A percentile compares a stretch with the other conserved stretches of the same genome.
phyloP scores from a whole-genome alignment of 2,113 vertebrate species.

The Scomber scombrus region DNA sequence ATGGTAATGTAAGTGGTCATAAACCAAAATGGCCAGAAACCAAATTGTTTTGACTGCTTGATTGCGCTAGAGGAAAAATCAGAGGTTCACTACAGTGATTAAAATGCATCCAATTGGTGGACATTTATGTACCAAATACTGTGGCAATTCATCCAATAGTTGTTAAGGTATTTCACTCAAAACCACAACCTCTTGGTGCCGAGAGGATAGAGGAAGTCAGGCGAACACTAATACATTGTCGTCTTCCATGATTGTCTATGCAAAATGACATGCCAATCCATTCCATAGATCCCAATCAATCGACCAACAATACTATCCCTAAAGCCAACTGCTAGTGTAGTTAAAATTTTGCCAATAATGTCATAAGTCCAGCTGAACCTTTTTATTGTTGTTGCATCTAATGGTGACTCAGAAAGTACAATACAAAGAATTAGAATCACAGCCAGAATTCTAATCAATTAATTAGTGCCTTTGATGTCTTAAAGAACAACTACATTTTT shows the following conservation, averaged over 20 bases:
- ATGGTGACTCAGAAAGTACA: too few relatives aligned
- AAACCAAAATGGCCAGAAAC: too few relatives aligned
- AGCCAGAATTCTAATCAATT: constrained; percentile 10
- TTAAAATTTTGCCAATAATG: not conserved
- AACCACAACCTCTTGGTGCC: not conserved
- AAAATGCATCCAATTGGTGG: too few relatives aligned
- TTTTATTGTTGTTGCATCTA: not conserved
- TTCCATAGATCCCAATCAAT: too few relatives aligned
- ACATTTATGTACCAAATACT: not conserved
- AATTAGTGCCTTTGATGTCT: constrained; percentile 14
- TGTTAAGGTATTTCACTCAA: not conserved
- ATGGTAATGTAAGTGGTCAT: too few relatives aligned
- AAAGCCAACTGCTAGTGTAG: not conserved
- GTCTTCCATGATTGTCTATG: too few relatives aligned
- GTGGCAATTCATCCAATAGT: not conserved
- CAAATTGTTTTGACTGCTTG: too few relatives aligned
- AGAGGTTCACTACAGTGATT: not conserved
- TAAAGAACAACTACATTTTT: not conserved
- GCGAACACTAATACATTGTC: too few relatives aligned
- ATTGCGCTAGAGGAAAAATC: not conserved
- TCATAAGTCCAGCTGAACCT: not conserved
- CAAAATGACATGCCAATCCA: too few relatives aligned
- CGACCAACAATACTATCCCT: not conserved
- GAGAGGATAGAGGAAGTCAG: too few relatives aligned
- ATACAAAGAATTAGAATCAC: not conserved